phyloP scores from a whole-genome alignment of 2,797 vertebrate species.

The Merluccius polli region DNA sequence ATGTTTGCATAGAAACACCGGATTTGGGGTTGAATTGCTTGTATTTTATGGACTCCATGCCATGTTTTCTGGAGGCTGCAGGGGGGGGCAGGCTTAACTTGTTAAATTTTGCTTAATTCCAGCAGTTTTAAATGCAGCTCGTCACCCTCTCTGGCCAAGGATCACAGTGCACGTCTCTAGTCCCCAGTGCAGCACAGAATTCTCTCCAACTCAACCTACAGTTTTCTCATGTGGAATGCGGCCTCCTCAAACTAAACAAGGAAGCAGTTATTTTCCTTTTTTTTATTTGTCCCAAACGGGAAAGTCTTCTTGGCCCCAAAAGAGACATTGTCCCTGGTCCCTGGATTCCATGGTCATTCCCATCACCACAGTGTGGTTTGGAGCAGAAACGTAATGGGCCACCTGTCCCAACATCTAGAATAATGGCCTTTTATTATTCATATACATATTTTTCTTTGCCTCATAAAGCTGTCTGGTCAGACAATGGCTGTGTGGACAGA shows the following conservation, averaged over 20 bases:
- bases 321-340: slow-evolving; percentile 36
- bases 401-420: slow-evolving; percentile 66
- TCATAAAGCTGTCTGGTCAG: slow-evolving; percentile 16
- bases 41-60: slow-evolving; percentile 25
- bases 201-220: slow-evolving; percentile 28
- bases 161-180: slow-evolving; percentile 40
- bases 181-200: slow-evolving; percentile 42
- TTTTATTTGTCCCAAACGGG: slow-evolving; percentile 1
- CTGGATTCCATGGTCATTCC: slow-evolving; percentile 47
- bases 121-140: slow-evolving; percentile 47
- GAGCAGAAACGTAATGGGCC: slow-evolving; percentile 39
- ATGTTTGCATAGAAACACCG: slow-evolving; percentile 41
- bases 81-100: slow-evolving; percentile 33
- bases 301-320: slow-evolving; percentile 42
- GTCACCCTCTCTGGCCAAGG: slow-evolving; percentile 43
- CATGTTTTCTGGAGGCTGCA: slow-evolving; percentile 31
- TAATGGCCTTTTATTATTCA: slow-evolving; percentile 37
- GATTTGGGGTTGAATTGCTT: slow-evolving; percentile 33
- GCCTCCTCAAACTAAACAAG: slow-evolving; percentile 29
- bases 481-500: slow-evolving; percentile 10
- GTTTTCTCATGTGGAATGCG: slow-evolving; percentile 47
- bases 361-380: slow-evolving; percentile 36
- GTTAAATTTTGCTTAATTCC: slow-evolving; percentile 42
- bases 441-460: background rate
- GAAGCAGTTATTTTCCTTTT: slow-evolving; percentile 26